These are phyloP conservation scores for Manis javanica DNA, from an alignment of 2,797 vertebrate genomes.

Conservation along the genomic window DNA sequence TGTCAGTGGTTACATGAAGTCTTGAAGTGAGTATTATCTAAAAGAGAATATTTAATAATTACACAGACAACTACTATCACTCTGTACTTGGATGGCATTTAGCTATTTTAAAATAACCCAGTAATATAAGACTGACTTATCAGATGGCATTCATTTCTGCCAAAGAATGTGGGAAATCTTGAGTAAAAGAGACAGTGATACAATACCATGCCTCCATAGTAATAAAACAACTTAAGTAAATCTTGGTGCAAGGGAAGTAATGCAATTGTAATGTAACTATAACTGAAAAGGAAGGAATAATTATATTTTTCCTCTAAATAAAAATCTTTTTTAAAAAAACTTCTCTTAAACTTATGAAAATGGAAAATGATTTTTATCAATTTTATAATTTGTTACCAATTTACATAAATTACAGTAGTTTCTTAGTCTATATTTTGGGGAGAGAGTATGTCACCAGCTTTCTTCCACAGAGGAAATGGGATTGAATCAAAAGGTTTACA, in stretches of 20 bases:
- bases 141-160: neutral
- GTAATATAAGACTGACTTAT: neutral
- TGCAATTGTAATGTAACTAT: neutral
- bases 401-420: neutral
- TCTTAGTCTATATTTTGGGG: neutral
- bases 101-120: constrained; percentile 14
- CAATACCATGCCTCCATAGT: neutral
- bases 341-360: neutral
- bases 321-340: neutral
- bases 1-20: neutral
- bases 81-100: neutral
- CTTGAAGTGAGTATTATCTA: neutral
- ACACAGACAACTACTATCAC: neutral
- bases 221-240: constrained; percentile 2
- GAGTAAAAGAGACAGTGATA: neutral
- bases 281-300: neutral
- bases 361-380: neutral
- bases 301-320: neutral
- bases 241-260: neutral
- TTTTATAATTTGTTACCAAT: neutral
- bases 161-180: neutral
- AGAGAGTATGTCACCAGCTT: neutral
- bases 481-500: neutral
- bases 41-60: constrained; percentile 2
- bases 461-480: neutral